Evolutionary conservation across 23 tunicate species (phyloP), one percentile per base, ranked within the genome.

Genomic region (Styela clava): DNA sequence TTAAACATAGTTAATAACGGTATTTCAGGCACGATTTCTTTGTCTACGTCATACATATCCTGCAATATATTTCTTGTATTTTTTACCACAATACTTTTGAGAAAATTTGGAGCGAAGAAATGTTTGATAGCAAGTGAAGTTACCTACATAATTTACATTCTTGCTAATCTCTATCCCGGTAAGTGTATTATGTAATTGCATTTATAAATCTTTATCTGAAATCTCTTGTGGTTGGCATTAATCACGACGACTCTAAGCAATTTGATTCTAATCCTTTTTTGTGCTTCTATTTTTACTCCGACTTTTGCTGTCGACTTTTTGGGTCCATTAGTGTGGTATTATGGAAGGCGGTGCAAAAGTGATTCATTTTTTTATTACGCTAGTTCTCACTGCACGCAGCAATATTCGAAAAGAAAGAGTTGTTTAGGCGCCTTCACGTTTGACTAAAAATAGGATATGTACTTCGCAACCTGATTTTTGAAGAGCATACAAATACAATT

Each of bases 111-210:
- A 2, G 26, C 32, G 16, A 78, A 78, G 31, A 44, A 30, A 3
- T 35, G 33, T 52, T 34, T 78, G 1, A 52, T 78, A 16, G 33
- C 63, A n/a, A 63, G 82, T 31, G 68, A 52, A 51, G 68, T 78
- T 61, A 62, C 65, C 33, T 78, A 78, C 30, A 44, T 78, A 12
- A 12, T 52, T n/a, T 78, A 78, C 35, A 31, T 78, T 18, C 68
- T 78, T 33, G 68, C 65, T 21, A 78, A 78, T 35, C 20, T 78
- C 21, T 78, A 78, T 52, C 63, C 82, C 18, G 68, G 82, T 78
- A 16, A 78, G 37, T 25, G 28, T 51, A 24, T 33, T 36, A 52
- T 78, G 18, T 74, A 51, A 16, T 61, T 61, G 22, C 22, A 67
- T 29, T 67, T 67, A 67, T 67, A 27, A 29, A 27, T 67, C 22